Evolutionary conservation across 1,140 invertebrate species (phyloP), one percentile per base, ranked within the genome.

Genomic region (Meloidogyne hapla): DNA sequence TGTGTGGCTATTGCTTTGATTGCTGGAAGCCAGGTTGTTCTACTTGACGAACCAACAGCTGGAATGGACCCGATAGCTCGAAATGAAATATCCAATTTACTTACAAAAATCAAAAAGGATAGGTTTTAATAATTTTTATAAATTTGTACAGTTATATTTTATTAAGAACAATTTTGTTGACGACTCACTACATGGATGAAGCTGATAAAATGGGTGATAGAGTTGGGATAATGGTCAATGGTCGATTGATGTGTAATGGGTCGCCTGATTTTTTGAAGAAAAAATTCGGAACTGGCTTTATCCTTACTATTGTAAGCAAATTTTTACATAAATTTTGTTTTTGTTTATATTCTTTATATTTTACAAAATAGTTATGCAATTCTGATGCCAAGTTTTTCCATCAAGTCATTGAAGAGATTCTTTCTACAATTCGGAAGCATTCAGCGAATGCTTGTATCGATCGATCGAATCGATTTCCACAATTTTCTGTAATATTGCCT

Each of bases 111-210:
- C 25, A 83, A 83, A 38, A 75, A 69, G n/a, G 73, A 79, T 21
- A 61, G 77, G 77, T 74, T 28, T 38, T 33, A 33, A 25, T 40
- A n/a, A 61, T 13, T 40, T 25, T 33, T 26, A 18, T 21, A 56
- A 45, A 33, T 26, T 15, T 15, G 12, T 2, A 75, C 25, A 18
- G 18, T 18, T 68, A 18, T 38, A 33, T 69, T 4, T 80, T 81
- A 25, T 61, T 38, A 26, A 81, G 78, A 18, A 79, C 78, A 13
- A 80, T 81, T 28, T 38, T 98, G 6, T 90, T 98, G 1, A 95
- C 94, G 2, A 98, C 95, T 1, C 95, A 98, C 88, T 96, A 94
- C 88, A 96, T 98, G 94, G 95, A 98, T 88, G 96, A 98, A 89
- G 95, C 95, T 10, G 95, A 98, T 88, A 90, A 93, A 23, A 89